phyloP scores from a whole-genome alignment of 2,888 invertebrate genomes.

The Lasioglossum marginatum region DNA sequence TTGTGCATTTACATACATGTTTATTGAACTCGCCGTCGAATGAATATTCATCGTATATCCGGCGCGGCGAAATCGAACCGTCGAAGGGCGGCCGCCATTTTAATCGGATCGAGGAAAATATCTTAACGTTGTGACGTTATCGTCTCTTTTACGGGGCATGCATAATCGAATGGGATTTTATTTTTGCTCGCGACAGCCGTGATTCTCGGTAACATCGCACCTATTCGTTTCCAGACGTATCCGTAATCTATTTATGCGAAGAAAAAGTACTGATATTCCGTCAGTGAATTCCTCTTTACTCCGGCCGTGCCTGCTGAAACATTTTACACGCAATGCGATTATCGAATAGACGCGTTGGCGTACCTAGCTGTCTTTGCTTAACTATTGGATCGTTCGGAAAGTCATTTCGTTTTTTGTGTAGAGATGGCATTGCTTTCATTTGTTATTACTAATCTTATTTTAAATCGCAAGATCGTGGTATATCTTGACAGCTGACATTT shows the following conservation, averaged over 20 bases:
- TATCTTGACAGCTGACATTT: no score
- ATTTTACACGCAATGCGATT: not conserved
- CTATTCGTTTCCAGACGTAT: not conserved
- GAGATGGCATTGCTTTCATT: no score
- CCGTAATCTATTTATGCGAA: conserved; percentile 11
- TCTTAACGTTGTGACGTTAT: conserved; percentile 63
- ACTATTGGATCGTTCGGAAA: no score
- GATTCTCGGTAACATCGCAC: not conserved
- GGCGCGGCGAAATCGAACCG: conserved; percentile 61
- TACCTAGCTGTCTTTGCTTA: no score
- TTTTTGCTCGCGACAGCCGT: not conserved
- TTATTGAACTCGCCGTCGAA: conserved; percentile 68
- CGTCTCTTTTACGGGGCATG: conserved; percentile 45
- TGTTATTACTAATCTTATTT: no score
- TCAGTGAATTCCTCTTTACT: not conserved
- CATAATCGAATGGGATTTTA: conserved; percentile 58
- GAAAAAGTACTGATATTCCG: not conserved
- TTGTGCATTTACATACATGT: conserved; percentile 60
- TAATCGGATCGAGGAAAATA: conserved; percentile 76
- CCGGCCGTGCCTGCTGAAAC: no score
- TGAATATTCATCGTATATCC: conserved; percentile 74
- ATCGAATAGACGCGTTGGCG: not conserved
- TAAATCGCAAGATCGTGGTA: no score
- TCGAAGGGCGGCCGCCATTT: conserved; percentile 70
- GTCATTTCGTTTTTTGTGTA: no score